Evolutionary conservation across 1,140 invertebrate species (phyloP), one percentile per base, ranked within the genome.

Genomic region (Papilio glaucus): DNA sequence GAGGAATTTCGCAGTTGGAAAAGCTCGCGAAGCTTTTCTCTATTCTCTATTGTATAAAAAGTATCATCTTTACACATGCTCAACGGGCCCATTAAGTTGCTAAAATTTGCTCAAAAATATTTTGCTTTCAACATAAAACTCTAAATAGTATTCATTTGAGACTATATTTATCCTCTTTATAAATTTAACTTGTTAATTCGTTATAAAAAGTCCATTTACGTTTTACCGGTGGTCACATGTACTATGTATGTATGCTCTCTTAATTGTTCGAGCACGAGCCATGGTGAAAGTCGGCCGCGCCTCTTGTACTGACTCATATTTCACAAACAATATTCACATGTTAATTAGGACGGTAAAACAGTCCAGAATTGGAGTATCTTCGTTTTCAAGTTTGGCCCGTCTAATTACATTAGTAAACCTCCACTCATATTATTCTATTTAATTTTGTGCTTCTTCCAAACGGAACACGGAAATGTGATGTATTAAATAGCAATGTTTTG

Each of bases 291-390:
- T 88, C 80, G 84, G 72, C 78, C 79, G 73, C 75, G 80, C 77
- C 81, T 85, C 86, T 81, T 72, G 72, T 85, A 85, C 85, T 89
- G 87, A 91, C 78, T 91, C 87, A 87, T 87, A 85, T 89, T 85
- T 85, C 79, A 89, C 83, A 84, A 88, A 85, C 85, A 88, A 88
- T 89, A 87, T 86, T 85, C 81, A 86, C 78, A 77, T 89, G 83
- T 85, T 85, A 90, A 89, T 91, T 85, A 86, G 85, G 81, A 78
- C 80, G 74, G 80, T 80, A 33, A 61, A 74, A 78, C 79, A 77
- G 78, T 78, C 62, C 53, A 45, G 18, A 71, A 79, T 71, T 65
- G 63, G 75, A 77, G 71, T 84, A 85, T 87, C 81, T 74, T 73
- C 38, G 24, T 72, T 38, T 65, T 24, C 21, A 39, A 21, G 33